phyloP scores from a whole-genome alignment of 1,140 invertebrate genomes.

The Sinella curviseta region DNA sequence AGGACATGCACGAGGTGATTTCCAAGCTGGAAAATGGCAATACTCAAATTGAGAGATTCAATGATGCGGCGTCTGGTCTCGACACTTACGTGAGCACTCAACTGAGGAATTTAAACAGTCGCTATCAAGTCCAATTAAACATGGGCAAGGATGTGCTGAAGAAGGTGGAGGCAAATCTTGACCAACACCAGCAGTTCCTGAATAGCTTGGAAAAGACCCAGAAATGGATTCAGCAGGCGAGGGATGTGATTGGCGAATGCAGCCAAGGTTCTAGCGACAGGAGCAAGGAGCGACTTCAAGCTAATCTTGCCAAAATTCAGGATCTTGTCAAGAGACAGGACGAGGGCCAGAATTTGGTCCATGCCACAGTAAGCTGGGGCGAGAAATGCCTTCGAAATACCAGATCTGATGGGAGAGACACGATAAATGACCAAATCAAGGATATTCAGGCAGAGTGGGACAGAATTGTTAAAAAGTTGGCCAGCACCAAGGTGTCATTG shows the following conservation, averaged over 20 bases:
- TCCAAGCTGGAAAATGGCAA: constrained; percentile 75
- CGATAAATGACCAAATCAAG: constrained; percentile 82
- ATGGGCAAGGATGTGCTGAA: constrained; percentile 89
- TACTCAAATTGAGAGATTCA: constrained; percentile 79
- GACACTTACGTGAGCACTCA: constrained; percentile 85
- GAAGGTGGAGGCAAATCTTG: constrained; percentile 85
- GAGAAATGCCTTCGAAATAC: constrained; percentile 88
- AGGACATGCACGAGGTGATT: constrained; percentile 65
- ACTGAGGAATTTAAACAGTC: constrained; percentile 81
- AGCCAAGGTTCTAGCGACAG: constrained; percentile 71
- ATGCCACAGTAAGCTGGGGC: constrained; percentile 85
- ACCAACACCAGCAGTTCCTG: constrained; percentile 83
- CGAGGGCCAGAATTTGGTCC: constrained; percentile 85
- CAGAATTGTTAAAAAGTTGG: constrained; percentile 84
- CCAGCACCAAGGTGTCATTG: constrained; percentile 85
- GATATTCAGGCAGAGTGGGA: constrained; percentile 93
- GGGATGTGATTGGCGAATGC: constrained; percentile 76
- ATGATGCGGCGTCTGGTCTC: constrained; percentile 71
- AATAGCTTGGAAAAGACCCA: constrained; percentile 75
- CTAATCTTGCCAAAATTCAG: constrained; percentile 57
- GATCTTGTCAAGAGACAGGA: constrained; percentile 80
- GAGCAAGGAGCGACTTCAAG: constrained; percentile 73
- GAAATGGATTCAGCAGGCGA: constrained; percentile 84
- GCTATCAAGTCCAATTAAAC: constrained; percentile 82
- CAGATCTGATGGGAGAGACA: constrained; percentile 82